Base-by-base conservation (phyloP, 1,140 invertebrate species). In the Trichoplusia ni region DNA sequence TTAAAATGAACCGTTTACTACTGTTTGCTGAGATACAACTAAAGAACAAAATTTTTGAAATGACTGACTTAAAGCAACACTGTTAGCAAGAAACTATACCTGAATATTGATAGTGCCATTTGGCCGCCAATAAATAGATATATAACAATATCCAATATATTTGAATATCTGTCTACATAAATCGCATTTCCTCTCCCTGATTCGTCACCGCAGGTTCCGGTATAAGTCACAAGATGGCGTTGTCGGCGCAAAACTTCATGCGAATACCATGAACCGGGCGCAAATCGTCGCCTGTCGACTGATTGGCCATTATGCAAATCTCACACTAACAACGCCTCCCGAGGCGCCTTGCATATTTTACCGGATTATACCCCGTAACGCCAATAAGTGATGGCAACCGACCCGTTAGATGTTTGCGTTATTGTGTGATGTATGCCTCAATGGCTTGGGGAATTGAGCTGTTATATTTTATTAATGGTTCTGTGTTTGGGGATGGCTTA, bases 291-390 rank as follows among this genome's bases (percentile, higher is more conserved):
- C 46, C 38, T 58, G 37, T 19, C 23, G 53, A 53, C 68, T 77
- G 75, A 81, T 79, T 79, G 75, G 75, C 73, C 70, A 77, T 81
- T 77, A 81, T 77, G 79, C 71, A 77, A 79, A 81, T 81, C 49
- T 35, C 49, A 46, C 49, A 61, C 64, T 65, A 72, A 65, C 56
- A 72, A 53, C 49, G 33, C 67, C 59, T 56, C 62, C 47, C 29
- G 40, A 56, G 33, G 53, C 58, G 59, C 42, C 59, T 65, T 62
- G 54, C 69, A 53, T 65, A 64, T 66, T 64, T 51, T 47, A 60
- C 58, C 42, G 35, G 62, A 60, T 67, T 65, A 67, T 58, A 58
- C 54, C 3, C 21, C 13, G 23, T 58, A 58, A 29, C 37, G 54
- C 38, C 53, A 63, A 61, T 67, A 59, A 64, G 61, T 68, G 66